Conservation (phyloP, 2,888 invertebrate genomes). For the Xestia sexstrigata region DNA sequence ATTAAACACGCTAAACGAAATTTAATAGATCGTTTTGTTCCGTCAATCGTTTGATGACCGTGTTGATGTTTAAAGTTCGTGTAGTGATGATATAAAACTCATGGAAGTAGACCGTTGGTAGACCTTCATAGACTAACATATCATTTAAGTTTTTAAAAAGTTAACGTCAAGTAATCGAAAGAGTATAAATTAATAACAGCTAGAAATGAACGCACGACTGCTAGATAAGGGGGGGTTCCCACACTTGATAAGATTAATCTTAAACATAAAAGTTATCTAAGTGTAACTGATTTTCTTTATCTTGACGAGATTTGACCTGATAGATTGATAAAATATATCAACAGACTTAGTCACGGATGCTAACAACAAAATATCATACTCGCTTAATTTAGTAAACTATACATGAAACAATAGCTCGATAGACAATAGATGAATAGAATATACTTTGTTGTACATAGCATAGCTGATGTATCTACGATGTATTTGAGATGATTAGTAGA, state of each 20-base stretch:
- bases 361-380: conserved; percentile 13
- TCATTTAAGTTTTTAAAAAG: neutral
- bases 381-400: conserved; percentile 25
- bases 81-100: neutral
- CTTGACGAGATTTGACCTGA: neutral
- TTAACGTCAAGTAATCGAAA: neutral
- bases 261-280: neutral
- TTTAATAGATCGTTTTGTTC: neutral
- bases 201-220: neutral
- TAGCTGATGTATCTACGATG: conserved; percentile 1
- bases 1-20: neutral
- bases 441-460: conserved; percentile 11
- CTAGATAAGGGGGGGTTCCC: neutral
- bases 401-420: conserved; percentile 30
- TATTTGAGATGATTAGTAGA: neutral
- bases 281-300: neutral
- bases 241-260: neutral
- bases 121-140: neutral
- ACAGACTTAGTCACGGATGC: conserved; percentile 19
- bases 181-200: neutral
- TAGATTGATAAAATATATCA: conserved; percentile 9
- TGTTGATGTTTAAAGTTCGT: neutral
- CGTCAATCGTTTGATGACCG: neutral
- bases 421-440: conserved; percentile 38
- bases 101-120: no score